Evolutionary conservation across 2,888 invertebrate species (phyloP), one percentile per base, ranked within the genome.

Genomic region (Pyralis farinalis): DNA sequence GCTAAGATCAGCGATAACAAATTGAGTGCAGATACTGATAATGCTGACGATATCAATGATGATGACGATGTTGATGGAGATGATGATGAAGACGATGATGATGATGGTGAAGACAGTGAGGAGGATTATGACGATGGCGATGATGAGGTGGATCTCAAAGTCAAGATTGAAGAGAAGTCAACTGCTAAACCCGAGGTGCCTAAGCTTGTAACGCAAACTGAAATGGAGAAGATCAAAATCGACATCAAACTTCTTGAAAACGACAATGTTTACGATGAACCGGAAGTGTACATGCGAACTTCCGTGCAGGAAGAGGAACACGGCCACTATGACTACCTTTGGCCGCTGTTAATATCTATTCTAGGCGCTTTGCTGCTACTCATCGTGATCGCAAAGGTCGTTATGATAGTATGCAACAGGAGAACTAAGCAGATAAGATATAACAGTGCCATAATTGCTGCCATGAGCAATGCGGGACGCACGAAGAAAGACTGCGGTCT

Each of bases 401-500:
- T 91, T n/a, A 76, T 87, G 58, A 57, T 82, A 46, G 47, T 73
- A 47, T 86, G 82, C 64, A 71, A 49, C 31, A 78, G 70, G 59
- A 75, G 68, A 44, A 73, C 55, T 47, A 77, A 78, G 57, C 83
- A 85, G 58, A 57, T 83, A 25, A 74, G 84, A 67, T 89, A 88
- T 56, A 88, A 88, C 71, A 87, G 86, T 78, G 87, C 88, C 78
- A 85, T 88, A 60, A 82, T 87, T 46, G 87, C 87, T 22, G 87
- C 86, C 42, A 88, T 91, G 90, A 89, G 87, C 58, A 83, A 91
- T 48, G 80, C 83, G 47, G 69, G 79, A 10, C 87, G 88, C 46
- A 86, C 91, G 30, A 93, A 93, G 85, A 93, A 93, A 63, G 93
- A 94, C 71, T 93, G 93, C 56, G 93, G 93, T 1, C 90, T 95